phyloP scores from a whole-genome alignment of 1,140 invertebrate species.

The Bombus waltoni region DNA sequence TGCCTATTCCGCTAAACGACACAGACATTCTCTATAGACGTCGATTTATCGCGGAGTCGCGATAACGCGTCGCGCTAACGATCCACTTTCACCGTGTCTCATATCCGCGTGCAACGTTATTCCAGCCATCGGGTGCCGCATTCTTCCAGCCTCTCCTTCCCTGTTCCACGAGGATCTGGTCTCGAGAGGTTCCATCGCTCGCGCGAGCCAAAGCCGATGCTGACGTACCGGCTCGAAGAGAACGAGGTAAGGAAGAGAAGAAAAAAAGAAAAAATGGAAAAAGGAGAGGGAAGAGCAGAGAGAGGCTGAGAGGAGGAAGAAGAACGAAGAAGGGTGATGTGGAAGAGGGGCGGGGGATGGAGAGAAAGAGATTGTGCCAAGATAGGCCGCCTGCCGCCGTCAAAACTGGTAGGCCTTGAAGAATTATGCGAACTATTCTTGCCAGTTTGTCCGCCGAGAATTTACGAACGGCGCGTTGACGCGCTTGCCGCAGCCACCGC shows the following conservation, averaged over 20 bases:
- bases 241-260: slow-evolving; percentile 31
- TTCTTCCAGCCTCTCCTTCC: slow-evolving; percentile 28
- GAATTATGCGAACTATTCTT: slow-evolving; percentile 83
- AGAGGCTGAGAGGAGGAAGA: not conserved
- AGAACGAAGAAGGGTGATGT: slow-evolving; percentile 51
- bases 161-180: slow-evolving; percentile 20
- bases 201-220: slow-evolving; percentile 19
- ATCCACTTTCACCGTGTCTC: slow-evolving; percentile 31
- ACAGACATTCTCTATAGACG: not conserved
- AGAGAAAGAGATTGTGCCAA: slow-evolving; percentile 79
- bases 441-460: slow-evolving; percentile 78
- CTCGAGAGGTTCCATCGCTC: slow-evolving; percentile 20
- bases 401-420: slow-evolving; percentile 83
- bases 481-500: slow-evolving; percentile 57
- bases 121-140: not conserved
- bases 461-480: slow-evolving; percentile 76
- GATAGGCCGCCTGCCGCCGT: slow-evolving; percentile 79
- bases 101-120: slow-evolving; percentile 25
- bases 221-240: slow-evolving; percentile 17
- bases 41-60: not conserved
- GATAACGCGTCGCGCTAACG: slow-evolving; percentile 7
- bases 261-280: not conserved
- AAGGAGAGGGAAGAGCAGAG: slow-evolving; percentile 19
- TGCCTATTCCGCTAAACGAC: not conserved
- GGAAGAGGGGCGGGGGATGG: slow-evolving; percentile 40